Evolutionary conservation across 92 coral and sea anemone genomes (phyloP), one percentile per base, ranked within the genome.

Genomic region (Epizoanthus ramosus): DNA sequence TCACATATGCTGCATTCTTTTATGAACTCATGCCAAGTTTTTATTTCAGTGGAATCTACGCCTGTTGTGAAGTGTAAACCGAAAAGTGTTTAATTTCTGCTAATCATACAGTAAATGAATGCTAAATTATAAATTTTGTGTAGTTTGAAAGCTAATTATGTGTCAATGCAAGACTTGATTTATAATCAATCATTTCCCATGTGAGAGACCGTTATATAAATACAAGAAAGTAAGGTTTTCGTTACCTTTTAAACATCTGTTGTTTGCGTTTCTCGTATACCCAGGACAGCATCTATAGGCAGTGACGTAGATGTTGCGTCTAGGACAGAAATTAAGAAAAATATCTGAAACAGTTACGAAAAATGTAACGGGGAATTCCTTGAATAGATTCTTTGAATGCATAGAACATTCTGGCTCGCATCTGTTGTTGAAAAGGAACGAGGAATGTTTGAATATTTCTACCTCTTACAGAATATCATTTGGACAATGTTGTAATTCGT

Each of bases 211-310:
- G 17, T n/a, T 16, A 9, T 15, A 18, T 67, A 28, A 56, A 8
- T 18, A 31, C 2, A 14, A 47, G 1, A 50, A 21, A 47, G 13
- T 45, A 0, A 12, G 3, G 22, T 8, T 52, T 58, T 37, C 9
- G 12, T 35, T 76, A 76, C 81, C 81, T 59, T 39, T 59, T 19
- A 57, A 5, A 33, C 81, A 76, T 8, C 25, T 37, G 57, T 37
- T 58, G 54, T 59, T 76, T 60, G 68, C 22, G 53, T 58, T 63
- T 68, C 57, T 60, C 2, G 43, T 28, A 39, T 76, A 76, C 0
- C 81, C 81, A 3, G 81, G 81, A 21, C 81, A 76, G 24, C 81
- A 76, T 60, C 81, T 59, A 33, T 76, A 76, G 52, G 17, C 81
- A 19, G 69, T 76, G 69, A 76, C 67, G 18, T 54, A 25, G 39